Base-by-base conservation (phyloP, 2,113 vertebrate species). In the Charadrius vociferus region DNA sequence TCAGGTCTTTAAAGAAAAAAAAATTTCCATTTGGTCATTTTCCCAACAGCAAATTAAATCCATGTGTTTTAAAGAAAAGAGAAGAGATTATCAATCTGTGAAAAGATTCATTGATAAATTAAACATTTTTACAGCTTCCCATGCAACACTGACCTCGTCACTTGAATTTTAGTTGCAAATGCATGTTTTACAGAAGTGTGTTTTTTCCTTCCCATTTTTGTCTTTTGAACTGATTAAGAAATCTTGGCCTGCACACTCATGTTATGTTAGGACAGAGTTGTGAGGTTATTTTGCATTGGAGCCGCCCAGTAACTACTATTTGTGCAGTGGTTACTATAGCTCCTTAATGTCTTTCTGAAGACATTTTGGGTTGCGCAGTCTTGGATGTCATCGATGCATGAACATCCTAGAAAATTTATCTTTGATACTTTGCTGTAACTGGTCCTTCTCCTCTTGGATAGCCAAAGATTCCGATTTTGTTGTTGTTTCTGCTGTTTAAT, bases 261-360 rank as follows among this genome's bases (percentile, higher is more conserved):
- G 39, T 80, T 94, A 37, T 30, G 53, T 90, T 81, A 74, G 89
- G 80, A 62, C 59, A 89, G 77, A 84, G 37, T 55, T 79, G 56
- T 78, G 86, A 91, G 81, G 93, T 78, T 96, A 43, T 84, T 96
- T 94, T 91, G 72, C 56, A 34, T 66, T 71, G 61, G 83, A 84
- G 49, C 73, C 3, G 0, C 86, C 86, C 80, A 86, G 68, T 95
- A 79, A 72, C 91, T 77, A 23, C 50, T 93, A 8, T 90, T 95
- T 96, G 61, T 87, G 70, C 78, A 52, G 68, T 63, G 56, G 73
- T 91, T 96, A 81, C 83, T 96, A 45, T 75, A 95, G 66, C 34
- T 95, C 52, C 94, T 81, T 86, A 87, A 89, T 94, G 86, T 92
- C 74, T 93, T 86, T 84, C 81, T 84, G 73, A 95, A 94, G 88